Evolutionary conservation across 2,797 vertebrate species (phyloP), one percentile per base, ranked within the genome.

Genomic region (Danio aesculapii): DNA sequence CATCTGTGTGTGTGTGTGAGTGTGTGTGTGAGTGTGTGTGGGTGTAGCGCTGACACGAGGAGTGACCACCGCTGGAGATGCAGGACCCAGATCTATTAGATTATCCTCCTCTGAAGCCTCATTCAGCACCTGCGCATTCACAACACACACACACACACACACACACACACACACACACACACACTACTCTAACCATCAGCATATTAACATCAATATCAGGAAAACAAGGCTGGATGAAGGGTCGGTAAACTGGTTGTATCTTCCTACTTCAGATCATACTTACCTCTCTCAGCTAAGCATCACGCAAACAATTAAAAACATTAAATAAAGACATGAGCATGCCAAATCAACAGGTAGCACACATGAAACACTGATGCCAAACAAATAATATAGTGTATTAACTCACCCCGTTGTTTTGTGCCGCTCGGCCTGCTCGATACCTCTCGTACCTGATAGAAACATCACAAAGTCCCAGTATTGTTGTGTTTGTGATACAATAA

Each of bases 21-120:
- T 78, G 69, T 19, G 69, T 73, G 14, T 59, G 89, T 49, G 83
- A 74, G 0, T 89, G 87, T 30, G 30, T 50, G 91, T 88, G 76
- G 91, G 92, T 74, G 86, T 90, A 86, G 85, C 87, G 77, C 85
- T 92, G 83, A 93, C 92, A 92, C 95, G 93, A 12, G 97, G 97
- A 64, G 95, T 96, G 87, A 99, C 96, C 73, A 99, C 98, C 0
- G 98, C 97, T 0, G 98, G 98, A 66, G 98, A 99, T 44, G 97
- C 97, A 0, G 98, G 98, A 41, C 97, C 97, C 84, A 99, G 90
- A 89, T 99, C 98, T 91, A 99, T 99, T 83, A 99, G 93, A 89
- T 98, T 99, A 91, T 99, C 97, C 86, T 98, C 98, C 85, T 97
- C 97, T 0, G 96, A 96, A 82, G 97, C 95, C 59, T 98, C 97